Base-by-base conservation (phyloP, 2,888 invertebrate genomes). In the Parnassius orleans region DNA sequence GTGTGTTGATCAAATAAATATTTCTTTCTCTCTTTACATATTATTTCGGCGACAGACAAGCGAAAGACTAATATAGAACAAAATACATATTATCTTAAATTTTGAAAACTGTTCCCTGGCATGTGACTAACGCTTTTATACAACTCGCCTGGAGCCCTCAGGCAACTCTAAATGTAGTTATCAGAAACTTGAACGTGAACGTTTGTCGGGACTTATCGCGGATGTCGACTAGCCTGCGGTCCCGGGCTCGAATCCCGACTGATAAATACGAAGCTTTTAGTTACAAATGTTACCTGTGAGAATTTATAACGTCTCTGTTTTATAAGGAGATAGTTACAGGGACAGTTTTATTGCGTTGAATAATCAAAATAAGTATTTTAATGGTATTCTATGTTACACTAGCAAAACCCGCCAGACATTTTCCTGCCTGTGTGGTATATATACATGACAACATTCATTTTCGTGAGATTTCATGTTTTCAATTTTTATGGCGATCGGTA, bases 271-370 rank as follows among this genome's bases (percentile, higher is more conserved):
- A 11, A 14, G 44, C 50, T 51, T 44, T 60, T 55, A 55, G 50
- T 50, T 60, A 48, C 60, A 19, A 55, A 50, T 53, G 60, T 60
- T 15, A 60, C 54, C 44, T 55, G 50, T 41, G 50, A 55, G 54
- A 55, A 44, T 42, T 60, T 14, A 11, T n/a, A 60, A 55, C 24
- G 54, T 50, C 50, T 50, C 19, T 24, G 51, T 12, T 33, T 33
- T 33, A 33, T 33, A 33, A 33, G 7, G 33, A 33, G 33, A 33
- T 33, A 33, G 11, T 10, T 10, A 53, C 15, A 53, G 15, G 19
- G 15, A 43, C 9, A 9, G 14, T 14, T 54, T 43, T 33, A 33
- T 33, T 33, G 33, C 7, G 33, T 33, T 33, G 33, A 33, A 33
- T 33, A 33, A 33, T 33, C 33, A 33, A 7, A 33, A 33, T 33